A percentile compares a stretch with the other conserved stretches of the same genome.
These are phyloP conservation scores for Drosophila prosaltans DNA, from an alignment of 1,140 invertebrate genomes.

Conservation along the genomic window DNA sequence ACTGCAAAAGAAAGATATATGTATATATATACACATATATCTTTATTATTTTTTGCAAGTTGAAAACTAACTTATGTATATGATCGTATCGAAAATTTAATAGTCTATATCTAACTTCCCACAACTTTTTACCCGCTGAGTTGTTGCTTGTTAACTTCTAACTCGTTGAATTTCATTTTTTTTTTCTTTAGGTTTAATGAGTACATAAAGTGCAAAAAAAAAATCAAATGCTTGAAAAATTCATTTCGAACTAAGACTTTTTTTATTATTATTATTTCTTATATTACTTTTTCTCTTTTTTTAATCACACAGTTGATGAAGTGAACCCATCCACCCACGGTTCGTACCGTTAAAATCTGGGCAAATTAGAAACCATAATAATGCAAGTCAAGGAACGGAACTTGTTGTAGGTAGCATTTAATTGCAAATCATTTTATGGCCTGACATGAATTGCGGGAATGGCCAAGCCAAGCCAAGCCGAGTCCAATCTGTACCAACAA, in stretches of 20 bases:
- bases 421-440: constrained; percentile 47
- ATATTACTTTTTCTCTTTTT: background rate
- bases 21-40: too few species aligned
- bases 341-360: constrained; percentile 5
- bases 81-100: too few species aligned
- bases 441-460: constrained; percentile 35
- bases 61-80: too few species aligned
- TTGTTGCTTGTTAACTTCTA: too few species aligned
- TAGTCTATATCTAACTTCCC: too few species aligned
- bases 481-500: background rate
- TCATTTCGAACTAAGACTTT: background rate
- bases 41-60: too few species aligned
- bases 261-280: too few species aligned
- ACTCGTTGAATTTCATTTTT: too few species aligned
- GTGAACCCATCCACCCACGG: constrained; percentile 6
- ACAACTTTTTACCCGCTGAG: too few species aligned
- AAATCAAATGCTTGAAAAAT: too few species aligned
- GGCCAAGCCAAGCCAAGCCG: background rate
- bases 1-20: too few species aligned
- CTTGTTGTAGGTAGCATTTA: constrained; percentile 39
- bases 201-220: constrained; percentile 1
- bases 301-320: constrained; percentile 9
- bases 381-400: constrained; percentile 31
- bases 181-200: background rate
- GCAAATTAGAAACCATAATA: constrained; percentile 9